phyloP scores from a whole-genome alignment of 2,113 vertebrate species.

The Mobula birostris region DNA sequence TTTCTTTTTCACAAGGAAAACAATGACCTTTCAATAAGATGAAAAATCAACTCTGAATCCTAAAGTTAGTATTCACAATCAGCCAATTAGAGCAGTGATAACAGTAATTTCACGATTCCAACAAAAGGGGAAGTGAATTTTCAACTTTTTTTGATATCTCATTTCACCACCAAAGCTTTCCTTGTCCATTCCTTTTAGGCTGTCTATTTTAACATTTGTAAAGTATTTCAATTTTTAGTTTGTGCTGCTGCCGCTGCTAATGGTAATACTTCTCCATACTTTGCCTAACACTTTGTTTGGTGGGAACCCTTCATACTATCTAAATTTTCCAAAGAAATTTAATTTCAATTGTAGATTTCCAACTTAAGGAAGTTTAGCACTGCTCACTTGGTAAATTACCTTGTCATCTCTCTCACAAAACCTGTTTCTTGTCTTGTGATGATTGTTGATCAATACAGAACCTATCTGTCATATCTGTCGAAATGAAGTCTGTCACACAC shows the following conservation, averaged over 20 bases:
- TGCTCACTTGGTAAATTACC: not conserved
- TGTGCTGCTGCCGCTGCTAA: not conserved
- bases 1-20: not conserved
- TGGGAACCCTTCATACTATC: not conserved
- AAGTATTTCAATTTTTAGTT: not conserved
- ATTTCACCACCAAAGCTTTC: not conserved
- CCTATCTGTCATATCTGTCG: not conserved
- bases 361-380: not conserved
- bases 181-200: too few relatives aligned
- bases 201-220: not conserved
- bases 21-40: not conserved
- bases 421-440: not conserved
- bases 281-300: not conserved
- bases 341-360: not conserved
- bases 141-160: not conserved
- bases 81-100: not conserved
- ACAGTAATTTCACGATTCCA: too few relatives aligned
- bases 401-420: not conserved
- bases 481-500: not conserved
- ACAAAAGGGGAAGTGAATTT: not conserved
- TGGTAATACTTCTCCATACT: not conserved
- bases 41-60: not conserved
- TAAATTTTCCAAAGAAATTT: not conserved
- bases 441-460: not conserved
- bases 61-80: not conserved